Evolutionary conservation across 2,888 invertebrate species (phyloP).

Genomic region (Noctua janthe): DNA sequence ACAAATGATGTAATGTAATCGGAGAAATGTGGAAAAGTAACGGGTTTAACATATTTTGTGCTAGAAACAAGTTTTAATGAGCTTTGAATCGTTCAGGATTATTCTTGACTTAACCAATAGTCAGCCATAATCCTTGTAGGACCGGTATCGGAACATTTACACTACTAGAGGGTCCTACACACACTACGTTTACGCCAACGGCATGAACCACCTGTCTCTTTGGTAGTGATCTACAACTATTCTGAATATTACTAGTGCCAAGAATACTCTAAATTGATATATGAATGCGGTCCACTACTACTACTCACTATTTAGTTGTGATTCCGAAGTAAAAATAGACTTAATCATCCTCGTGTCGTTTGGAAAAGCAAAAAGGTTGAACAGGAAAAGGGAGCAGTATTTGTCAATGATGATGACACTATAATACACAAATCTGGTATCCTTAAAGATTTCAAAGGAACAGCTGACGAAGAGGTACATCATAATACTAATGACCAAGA

Average conservation of each 20-base stretch:
- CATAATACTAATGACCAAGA: background rate
- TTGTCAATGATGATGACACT: background rate
- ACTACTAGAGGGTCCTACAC: background rate
- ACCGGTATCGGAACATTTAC: no score
- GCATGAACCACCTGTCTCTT: constrained; percentile 13
- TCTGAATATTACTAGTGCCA: constrained; percentile 44
- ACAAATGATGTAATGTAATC: constrained; percentile 7
- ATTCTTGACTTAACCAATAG: background rate
- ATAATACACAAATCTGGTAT: background rate
- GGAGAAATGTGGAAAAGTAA: constrained; percentile 23
- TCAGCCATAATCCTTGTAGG: background rate
- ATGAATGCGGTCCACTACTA: constrained; percentile 25
- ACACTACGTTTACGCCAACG: background rate
- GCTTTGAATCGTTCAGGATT: background rate
- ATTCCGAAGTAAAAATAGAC: constrained; percentile 18
- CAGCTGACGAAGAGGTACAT: background rate
- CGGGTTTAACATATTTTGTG: background rate
- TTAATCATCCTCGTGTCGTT: background rate
- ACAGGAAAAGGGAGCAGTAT: background rate
- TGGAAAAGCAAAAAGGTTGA: background rate
- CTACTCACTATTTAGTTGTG: constrained; percentile 37
- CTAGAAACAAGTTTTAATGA: background rate
- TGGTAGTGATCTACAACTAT: constrained; percentile 35
- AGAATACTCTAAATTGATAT: constrained; percentile 46
- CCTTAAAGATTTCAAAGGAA: background rate